Base-by-base conservation (phyloP, 1,140 invertebrate species). In the Andricus grossulariae region DNA sequence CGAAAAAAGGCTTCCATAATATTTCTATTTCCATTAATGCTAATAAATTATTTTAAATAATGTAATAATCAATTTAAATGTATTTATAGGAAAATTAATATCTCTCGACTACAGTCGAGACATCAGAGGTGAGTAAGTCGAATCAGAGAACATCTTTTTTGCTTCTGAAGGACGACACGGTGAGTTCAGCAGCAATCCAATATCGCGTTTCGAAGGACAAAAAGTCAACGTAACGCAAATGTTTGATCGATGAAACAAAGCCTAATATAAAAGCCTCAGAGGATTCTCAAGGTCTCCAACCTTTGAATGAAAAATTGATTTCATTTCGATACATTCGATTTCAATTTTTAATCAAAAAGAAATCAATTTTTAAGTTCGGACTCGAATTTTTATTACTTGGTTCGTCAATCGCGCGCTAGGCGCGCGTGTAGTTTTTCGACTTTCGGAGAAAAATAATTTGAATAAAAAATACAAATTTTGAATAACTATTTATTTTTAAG, bases 241-340 rank as follows among this genome's bases (percentile, higher is more conserved):
- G 77, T 84, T 82, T 82, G 81, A 81, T 84, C 77, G 77, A 82
- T 79, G 71, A 78, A 82, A 78, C 32, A 71, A 60, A 77, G 71
- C n/a, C 73, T 71, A 49, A 66, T 66, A 50, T 75, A 73, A 57
- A 54, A 54, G n/a, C 75, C 25, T 72, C 77, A 45, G 71, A 74
- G 70, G 55, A 52, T 50, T 71, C 50, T 75, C 54, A 74, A 71
- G 57, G 74, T 50, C 74, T 71, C 57, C 72, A 71, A 73, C 45
- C 70, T 51, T 50, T 78, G 73, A 60, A 49, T 72, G 57, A 75
- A 57, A 55, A 66, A 78, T 71, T 19, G 4, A 78, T 45, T 45
- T 11, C 10, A 45, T 45, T 45, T 45, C 51, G 11, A 49, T 21
- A 75, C 71, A 51, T 73, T 25, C 45, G 55, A 73, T 73, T 79